Evolutionary conservation across 2,888 invertebrate genomes (phyloP).

Genomic region (Rhingia campestris): DNA sequence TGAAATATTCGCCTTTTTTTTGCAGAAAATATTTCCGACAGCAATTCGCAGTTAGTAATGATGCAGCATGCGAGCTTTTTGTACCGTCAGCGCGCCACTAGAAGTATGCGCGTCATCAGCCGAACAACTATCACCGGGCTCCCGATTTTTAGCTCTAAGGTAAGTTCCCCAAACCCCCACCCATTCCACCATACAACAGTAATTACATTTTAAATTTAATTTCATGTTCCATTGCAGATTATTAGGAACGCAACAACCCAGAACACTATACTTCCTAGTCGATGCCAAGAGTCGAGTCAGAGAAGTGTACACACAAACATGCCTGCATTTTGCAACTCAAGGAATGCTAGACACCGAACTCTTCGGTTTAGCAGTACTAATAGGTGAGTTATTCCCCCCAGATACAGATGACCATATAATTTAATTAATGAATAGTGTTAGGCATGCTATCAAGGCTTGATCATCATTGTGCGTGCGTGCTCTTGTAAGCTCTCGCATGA

Average conservation of each 20-base stretch:
- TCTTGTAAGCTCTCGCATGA: conserved; percentile 20
- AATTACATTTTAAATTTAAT: conserved; percentile 19
- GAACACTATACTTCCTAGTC: conserved; percentile 83
- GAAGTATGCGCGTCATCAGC: conserved; percentile 88
- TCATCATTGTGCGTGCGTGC: conserved; percentile 58
- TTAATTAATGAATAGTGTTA: conserved; percentile 64
- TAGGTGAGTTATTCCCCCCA: conserved; percentile 85
- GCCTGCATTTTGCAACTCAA: conserved; percentile 90
- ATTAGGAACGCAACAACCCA: conserved; percentile 83
- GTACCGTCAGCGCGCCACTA: conserved; percentile 92
- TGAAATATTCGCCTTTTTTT: conserved; percentile 60
- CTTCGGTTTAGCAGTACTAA: conserved; percentile 91
- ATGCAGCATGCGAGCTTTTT: conserved; percentile 88
- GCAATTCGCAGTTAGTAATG: conserved; percentile 83
- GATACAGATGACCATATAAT: conserved; percentile 39
- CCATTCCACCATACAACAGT: neutral
- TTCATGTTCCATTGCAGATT: conserved; percentile 77
- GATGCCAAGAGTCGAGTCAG: conserved; percentile 92
- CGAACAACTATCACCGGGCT: conserved; percentile 85
- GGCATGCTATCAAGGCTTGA: conserved; percentile 52
- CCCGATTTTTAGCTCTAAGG: conserved; percentile 85
- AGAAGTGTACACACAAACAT: conserved; percentile 92
- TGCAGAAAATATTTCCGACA: conserved; percentile 82
- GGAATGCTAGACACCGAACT: conserved; percentile 92
- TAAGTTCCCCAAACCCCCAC: conserved; percentile 72